Evolutionary conservation across 2,797 vertebrate genomes (phyloP), one percentile per base, ranked within the genome.

Genomic region (Nyctibius grandis): DNA sequence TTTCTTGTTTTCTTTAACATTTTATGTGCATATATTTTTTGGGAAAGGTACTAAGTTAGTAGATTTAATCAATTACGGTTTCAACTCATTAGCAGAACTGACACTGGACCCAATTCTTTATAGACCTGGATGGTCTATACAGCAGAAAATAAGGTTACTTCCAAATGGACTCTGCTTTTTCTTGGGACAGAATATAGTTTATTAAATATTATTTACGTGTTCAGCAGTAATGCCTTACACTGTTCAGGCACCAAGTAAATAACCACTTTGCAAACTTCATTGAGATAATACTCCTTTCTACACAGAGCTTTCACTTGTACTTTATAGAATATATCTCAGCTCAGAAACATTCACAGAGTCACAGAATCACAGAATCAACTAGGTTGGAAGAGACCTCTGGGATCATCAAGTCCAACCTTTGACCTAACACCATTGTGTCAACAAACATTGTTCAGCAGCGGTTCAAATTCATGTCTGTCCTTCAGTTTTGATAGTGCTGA

Each of bases 291-390:
- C 5, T 63, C 8, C 6, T 57, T 73, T 72, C 29, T 40, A 6
- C 21, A 22, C 2, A 16, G 45, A 53, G 15, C 3, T 94, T 84
- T 15, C 14, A n/a, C 9, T 56, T 0, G 0, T 36, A 25, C 15
- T 33, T 36, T 42, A 7, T 25, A 36, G 29, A 61, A n/a, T 18
- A 18, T 28, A 47, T 17, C 19, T 51, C 51, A 65, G 6, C 9
- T 75, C 38, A 53, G 61, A 72, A 85, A 36, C 0, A 0, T 31
- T n/a, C n/a, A n/a, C n/a, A n/a, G n/a, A n/a, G n/a, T n/a, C n/a
- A n/a, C n/a, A n/a, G n/a, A n/a, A n/a, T n/a, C n/a, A n/a, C n/a
- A n/a, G n/a, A n/a, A n/a, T n/a, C n/a, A n/a, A n/a, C n/a, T n/a
- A n/a, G n/a, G n/a, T n/a, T n/a, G n/a, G n/a, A n/a, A n/a, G n/a